Evolutionary conservation across 1,140 invertebrate genomes (phyloP).

Genomic region (Papilio aristodemus): DNA sequence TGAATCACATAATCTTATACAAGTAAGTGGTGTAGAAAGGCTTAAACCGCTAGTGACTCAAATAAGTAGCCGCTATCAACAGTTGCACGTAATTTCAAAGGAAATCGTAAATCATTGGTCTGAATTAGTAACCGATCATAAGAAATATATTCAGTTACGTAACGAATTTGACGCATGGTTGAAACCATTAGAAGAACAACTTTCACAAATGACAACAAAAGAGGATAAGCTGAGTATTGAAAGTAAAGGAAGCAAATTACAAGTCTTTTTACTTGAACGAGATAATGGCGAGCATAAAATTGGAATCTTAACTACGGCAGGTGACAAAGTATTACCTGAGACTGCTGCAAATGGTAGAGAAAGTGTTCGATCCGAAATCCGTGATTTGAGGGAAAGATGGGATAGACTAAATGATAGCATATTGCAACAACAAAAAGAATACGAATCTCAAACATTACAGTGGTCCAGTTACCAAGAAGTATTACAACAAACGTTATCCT

Average conservation of each 20-base stretch:
- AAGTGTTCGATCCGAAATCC: slow-evolving; percentile 90
- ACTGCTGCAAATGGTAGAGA: slow-evolving; percentile 95
- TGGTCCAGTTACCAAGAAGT: slow-evolving; percentile 93
- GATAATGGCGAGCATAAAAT: slow-evolving; percentile 92
- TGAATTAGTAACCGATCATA: slow-evolving; percentile 91
- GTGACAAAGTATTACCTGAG: slow-evolving; percentile 93
- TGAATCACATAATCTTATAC: slow-evolving; percentile 91
- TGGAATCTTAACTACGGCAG: slow-evolving; percentile 85
- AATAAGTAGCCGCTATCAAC: slow-evolving; percentile 93
- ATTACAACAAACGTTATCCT: slow-evolving; percentile 89
- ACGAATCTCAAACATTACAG: slow-evolving; percentile 91
- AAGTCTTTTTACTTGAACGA: slow-evolving; percentile 89
- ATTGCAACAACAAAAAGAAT: slow-evolving; percentile 89
- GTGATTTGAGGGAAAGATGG: slow-evolving; percentile 90
- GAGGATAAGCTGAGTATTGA: slow-evolving; percentile 82
- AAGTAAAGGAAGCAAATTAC: slow-evolving; percentile 82
- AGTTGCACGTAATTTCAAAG: slow-evolving; percentile 90
- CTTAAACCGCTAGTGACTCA: slow-evolving; percentile 94
- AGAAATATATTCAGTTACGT: slow-evolving; percentile 88
- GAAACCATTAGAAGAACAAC: slow-evolving; percentile 86
- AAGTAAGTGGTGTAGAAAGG: slow-evolving; percentile 90
- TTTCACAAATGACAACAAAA: slow-evolving; percentile 83
- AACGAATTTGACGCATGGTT: slow-evolving; percentile 90
- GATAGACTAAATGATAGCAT: slow-evolving; percentile 91
- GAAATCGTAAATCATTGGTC: slow-evolving; percentile 94